Conservation (phyloP, 2,888 invertebrate species). For the Nemurella pictetii region DNA sequence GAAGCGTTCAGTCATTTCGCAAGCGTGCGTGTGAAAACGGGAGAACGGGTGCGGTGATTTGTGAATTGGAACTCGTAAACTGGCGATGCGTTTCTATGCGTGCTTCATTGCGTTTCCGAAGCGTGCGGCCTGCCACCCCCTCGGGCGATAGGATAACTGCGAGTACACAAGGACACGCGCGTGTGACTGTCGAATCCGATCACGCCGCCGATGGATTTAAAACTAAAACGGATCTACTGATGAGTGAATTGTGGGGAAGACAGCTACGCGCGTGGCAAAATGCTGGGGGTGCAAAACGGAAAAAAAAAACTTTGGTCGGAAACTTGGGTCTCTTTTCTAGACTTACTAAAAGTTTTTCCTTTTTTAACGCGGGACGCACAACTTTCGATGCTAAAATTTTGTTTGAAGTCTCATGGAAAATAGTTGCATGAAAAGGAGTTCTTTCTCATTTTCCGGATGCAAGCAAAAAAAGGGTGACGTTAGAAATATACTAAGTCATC, state of each 20-base stretch:
- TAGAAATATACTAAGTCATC: background rate
- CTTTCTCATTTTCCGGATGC: background rate
- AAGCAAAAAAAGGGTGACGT: background rate
- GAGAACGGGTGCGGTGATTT: background rate
- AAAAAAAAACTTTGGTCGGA: background rate
- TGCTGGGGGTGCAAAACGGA: background rate
- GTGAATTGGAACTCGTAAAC: background rate
- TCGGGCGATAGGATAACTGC: background rate
- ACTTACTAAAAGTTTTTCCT: background rate
- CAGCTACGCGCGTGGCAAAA: background rate
- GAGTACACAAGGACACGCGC: no score
- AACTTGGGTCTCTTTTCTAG: background rate
- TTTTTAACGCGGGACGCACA: background rate
- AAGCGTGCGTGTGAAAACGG: background rate
- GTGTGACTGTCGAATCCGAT: background rate
- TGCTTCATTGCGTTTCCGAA: background rate
- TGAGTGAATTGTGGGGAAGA: slow-evolving; percentile 17
- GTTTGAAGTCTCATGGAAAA: background rate
- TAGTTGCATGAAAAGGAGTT: background rate
- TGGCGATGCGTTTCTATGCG: background rate
- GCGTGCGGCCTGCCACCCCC: no score
- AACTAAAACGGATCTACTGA: slow-evolving; percentile 14
- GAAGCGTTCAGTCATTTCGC: no score
- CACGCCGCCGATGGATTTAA: background rate
- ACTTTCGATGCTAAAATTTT: slow-evolving; percentile 10